Evolutionary conservation across 1,140 invertebrate genomes (phyloP), one percentile per base, ranked within the genome.

Genomic region (Pachypsylla venusta): DNA sequence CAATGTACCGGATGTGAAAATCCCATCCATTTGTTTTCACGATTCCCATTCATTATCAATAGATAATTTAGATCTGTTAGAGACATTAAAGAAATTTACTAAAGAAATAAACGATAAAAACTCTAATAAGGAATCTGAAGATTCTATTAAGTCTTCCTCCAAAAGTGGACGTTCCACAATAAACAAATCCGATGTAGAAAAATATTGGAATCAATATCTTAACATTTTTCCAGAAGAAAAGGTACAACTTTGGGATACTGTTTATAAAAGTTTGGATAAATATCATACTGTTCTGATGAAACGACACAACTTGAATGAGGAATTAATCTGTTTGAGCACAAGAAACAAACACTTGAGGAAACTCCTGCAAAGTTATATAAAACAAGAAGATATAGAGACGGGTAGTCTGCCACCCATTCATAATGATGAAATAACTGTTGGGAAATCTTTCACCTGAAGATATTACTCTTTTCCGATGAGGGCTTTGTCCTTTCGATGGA

Each of bases 331-430:
- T 19, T 22, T 48, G 7, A 48, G 42, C 22, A 19, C 42, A 10
- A 48, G 42, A 48, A 48, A 48, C 42, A 48, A 48, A 48, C 42
- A 48, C 22, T 48, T 48, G 16, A 48, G 42, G 22, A 48, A n/a
- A 19, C n/a, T 48, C 3, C 42, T 48, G 16, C 42, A 48, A 48
- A 10, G 42, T 48, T 48, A 48, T 22, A 48, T 48, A n/a, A 48
- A 48, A 48, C 42, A n/a, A 7, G 42, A 48, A 5, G 42, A 48
- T 7, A n/a, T 10, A n/a, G 22, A 48, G 16, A 19, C 42, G n/a
- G 16, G 22, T 3, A 48, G 42, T n/a, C n/a, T 48, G 22, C 42
- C 42, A 10, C 42, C 42, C 42, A 48, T 48, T n/a, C 42, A 48
- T 48, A n/a, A 7, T n/a, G n/a, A n/a, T 48, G 42, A 48, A 4